These are phyloP conservation scores for Orchestes rusci DNA, from an alignment of 2,888 invertebrate species.

Conservation along the genomic window DNA sequence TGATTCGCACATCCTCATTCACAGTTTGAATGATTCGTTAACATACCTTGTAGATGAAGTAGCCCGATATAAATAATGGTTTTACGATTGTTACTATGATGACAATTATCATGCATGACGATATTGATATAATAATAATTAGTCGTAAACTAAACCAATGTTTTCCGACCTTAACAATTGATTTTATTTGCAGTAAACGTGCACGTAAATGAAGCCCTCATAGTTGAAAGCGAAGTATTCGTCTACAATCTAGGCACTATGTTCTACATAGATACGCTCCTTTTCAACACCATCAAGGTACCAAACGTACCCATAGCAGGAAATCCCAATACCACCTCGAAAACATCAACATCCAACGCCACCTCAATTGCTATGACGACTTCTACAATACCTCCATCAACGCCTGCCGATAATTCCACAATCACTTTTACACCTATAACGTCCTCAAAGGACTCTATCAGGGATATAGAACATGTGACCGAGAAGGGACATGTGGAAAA, in stretches of 20 bases:
- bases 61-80: no score
- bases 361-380: background rate
- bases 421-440: slow-evolving; percentile 17
- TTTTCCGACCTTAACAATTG: background rate
- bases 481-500: slow-evolving; percentile 39
- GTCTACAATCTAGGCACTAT: slow-evolving; percentile 60
- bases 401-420: no score
- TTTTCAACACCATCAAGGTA: slow-evolving; percentile 41
- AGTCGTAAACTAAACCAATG: no score
- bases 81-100: no score
- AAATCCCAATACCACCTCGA: slow-evolving; percentile 21
- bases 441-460: background rate
- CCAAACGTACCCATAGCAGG: slow-evolving; percentile 27
- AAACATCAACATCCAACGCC: slow-evolving; percentile 10
- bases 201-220: slow-evolving; percentile 51
- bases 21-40: no score
- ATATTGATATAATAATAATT: no score
- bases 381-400: slow-evolving; percentile 14
- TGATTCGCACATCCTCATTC: no score
- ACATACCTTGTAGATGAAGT: no score
- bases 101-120: no score
- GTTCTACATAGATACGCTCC: slow-evolving; percentile 55
- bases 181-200: slow-evolving; percentile 42
- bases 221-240: slow-evolving; percentile 55
- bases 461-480: slow-evolving; percentile 38